Evolutionary conservation across 2,797 vertebrate species (phyloP).

Genomic region (Notolepis coatsorum): DNA sequence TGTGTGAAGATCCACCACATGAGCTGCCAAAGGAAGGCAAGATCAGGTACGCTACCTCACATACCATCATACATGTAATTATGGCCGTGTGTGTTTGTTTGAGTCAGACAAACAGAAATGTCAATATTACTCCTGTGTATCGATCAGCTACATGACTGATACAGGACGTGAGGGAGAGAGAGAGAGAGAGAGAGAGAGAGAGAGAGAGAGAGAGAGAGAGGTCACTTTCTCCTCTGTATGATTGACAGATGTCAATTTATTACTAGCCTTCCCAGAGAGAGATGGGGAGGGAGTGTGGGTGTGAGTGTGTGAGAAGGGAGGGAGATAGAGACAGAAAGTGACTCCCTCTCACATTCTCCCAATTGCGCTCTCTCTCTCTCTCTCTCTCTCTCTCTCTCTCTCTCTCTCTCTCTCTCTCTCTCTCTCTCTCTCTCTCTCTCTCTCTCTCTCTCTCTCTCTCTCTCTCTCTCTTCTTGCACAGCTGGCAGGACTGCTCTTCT

Average conservation of each 20-base stretch:
- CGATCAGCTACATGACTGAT: neutral
- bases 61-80: neutral
- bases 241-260: neutral
- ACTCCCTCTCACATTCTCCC: neutral
- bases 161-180: neutral
- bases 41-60: slow-evolving; percentile 81
- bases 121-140: no score
- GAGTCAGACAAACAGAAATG: neutral
- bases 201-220: neutral
- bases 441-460: slow-evolving; percentile 1
- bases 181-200: neutral
- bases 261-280: no score
- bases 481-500: no score
- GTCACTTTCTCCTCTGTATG: neutral
- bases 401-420: neutral
- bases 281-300: neutral
- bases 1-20: slow-evolving; percentile 86
- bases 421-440: slow-evolving; percentile 13
- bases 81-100: neutral
- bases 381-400: neutral
- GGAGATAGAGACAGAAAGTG: neutral
- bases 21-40: slow-evolving; percentile 88
- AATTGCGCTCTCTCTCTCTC: slow-evolving; percentile 10
- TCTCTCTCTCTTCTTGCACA: neutral
- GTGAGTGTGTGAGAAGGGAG: neutral